Base-by-base conservation (phyloP, 2,888 invertebrate species). In the Acleris literana region DNA sequence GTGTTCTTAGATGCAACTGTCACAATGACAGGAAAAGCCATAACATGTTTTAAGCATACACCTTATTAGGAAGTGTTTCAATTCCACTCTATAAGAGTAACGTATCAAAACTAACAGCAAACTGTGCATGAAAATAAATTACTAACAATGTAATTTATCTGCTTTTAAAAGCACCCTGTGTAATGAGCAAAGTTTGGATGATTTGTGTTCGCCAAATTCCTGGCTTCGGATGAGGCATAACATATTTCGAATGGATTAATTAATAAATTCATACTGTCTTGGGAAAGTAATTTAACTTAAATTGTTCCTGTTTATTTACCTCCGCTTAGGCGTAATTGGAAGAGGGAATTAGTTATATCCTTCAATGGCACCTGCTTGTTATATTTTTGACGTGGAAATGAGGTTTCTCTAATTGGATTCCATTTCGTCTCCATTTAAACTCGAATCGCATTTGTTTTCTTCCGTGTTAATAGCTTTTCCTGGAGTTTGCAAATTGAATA, bases 361-460 rank as follows among this genome's bases (percentile, higher is more conserved):
- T 43, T 54, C 33, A 11, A 29, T 54, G 59, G 55, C 62, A 62
- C 55, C 54, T 62, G 49, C 33, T 44, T 44, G 54, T 54, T 53
- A 57, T 60, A 55, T 56, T 52, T 66, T 62, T 64, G 58, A 54
- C 29, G 61, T 39, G 49, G 22, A 58, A 65, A 64, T 62, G 57
- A 54, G 44, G 62, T 68, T 68, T 64, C 54, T 58, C 54, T 62
- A 60, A 68, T 64, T 62, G 51, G 55, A 62, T 62, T 62, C 48
- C 22, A 62, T 59, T 59, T 59, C 29, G 48, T 39, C 13, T 53
- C 44, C 33, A 52, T 61, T 57, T 53, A 56, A 62, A 61, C 46
- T 57, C 52, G 51, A 46, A 52, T 22, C 44, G 49, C 22, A 44
- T 44, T 52, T 66, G 43, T 62, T 66, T 66, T 66, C 56, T 52